Conservation (phyloP, 2,113 vertebrate genomes). For the Leptodactylus fuscus region DNA sequence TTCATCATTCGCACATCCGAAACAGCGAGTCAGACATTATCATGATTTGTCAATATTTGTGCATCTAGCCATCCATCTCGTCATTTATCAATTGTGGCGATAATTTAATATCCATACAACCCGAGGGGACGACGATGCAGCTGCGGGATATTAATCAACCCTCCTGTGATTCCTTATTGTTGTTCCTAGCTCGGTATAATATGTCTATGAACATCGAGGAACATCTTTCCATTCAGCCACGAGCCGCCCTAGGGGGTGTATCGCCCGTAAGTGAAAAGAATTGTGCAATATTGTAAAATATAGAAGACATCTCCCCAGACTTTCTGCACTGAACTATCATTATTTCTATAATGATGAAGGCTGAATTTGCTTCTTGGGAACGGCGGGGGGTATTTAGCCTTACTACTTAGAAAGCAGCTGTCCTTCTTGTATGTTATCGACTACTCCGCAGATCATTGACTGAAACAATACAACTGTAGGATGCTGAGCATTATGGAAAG, state of each 20-base stretch:
- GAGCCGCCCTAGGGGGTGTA: conserved; percentile 23
- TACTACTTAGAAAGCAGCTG: conserved; percentile 62
- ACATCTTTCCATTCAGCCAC: conserved; percentile 41
- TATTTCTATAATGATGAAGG: conserved; percentile 61
- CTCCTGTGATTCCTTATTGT: conserved; percentile 48
- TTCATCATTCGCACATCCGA: background rate
- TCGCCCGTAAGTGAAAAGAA: conserved; percentile 51
- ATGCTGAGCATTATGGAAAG: conserved; percentile 63
- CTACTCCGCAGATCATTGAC: conserved; percentile 47
- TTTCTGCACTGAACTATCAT: conserved; percentile 61
- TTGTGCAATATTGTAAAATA: conserved; percentile 61
- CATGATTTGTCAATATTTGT: conserved; percentile 58
- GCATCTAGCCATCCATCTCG: conserved; percentile 51
- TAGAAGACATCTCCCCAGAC: conserved; percentile 59
- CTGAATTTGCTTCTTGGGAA: conserved; percentile 55
- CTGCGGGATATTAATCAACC: conserved; percentile 51
- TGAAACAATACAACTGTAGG: conserved; percentile 64
- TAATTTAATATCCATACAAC: conserved; percentile 58
- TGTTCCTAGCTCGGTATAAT: conserved; percentile 56
- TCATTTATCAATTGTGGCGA: conserved; percentile 59
- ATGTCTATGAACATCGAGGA: conserved; percentile 32
- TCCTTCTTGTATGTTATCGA: conserved; percentile 62
- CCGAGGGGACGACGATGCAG: conserved; percentile 55
- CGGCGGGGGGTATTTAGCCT: conserved; percentile 59
- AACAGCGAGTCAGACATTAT: conserved; percentile 31